These are phyloP conservation scores for Onthophagus sagittarius DNA, from an alignment of 2,888 invertebrate species.

Conservation along the genomic window DNA sequence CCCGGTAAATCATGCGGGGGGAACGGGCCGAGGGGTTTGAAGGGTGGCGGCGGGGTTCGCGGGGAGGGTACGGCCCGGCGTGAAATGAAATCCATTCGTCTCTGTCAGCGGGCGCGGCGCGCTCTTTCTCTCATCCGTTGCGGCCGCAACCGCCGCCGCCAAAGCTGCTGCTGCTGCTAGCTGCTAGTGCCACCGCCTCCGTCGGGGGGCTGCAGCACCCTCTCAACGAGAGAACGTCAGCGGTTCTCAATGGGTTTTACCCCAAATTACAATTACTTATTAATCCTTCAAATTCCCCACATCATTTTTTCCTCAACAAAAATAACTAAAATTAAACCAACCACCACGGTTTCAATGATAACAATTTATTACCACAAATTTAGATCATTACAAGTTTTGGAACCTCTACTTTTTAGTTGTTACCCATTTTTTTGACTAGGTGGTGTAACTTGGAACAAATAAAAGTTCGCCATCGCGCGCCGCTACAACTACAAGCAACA, in stretches of 20 bases:
- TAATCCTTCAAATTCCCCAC: not conserved
- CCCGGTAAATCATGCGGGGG: constrained; percentile 61
- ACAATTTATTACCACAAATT: no score
- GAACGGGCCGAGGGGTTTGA: constrained; percentile 27
- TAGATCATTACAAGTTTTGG: not conserved
- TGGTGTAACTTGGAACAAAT: not conserved
- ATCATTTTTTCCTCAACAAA: not conserved
- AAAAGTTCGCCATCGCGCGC: not conserved
- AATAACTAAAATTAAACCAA: not conserved
- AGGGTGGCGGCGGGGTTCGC: constrained; percentile 34
- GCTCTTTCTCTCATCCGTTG: constrained; percentile 27
- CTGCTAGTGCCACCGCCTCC: constrained; percentile 31
- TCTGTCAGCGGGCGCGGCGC: constrained; percentile 44
- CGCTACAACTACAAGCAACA: not conserved
- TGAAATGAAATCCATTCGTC: constrained; percentile 54
- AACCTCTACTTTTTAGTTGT: not conserved
- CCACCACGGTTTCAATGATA: no score
- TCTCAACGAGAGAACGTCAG: constrained; percentile 18
- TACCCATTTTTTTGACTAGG: not conserved
- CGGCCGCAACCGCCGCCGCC: constrained; percentile 10
- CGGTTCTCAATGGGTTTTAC: not conserved
- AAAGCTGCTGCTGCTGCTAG: constrained; percentile 34
- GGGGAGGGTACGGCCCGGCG: constrained; percentile 53
- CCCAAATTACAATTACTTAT: not conserved
- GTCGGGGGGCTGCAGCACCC: constrained; percentile 32